Base-by-base conservation (phyloP, 2,797 vertebrate genomes). In the Lacerta bilineata region DNA sequence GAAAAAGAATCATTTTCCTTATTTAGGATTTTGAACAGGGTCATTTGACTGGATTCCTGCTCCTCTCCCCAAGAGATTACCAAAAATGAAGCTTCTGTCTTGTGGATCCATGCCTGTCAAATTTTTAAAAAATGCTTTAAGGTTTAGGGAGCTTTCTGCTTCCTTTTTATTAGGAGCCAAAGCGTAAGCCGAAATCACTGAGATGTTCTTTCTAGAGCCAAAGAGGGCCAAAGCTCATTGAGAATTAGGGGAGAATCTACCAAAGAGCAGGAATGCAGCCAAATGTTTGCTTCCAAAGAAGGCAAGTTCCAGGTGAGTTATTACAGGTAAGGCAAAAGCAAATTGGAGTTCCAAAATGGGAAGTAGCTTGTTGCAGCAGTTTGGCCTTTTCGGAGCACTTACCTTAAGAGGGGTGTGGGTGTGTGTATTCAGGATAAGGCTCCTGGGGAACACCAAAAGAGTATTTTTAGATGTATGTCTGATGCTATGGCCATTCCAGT, bases 141-240 rank as follows among this genome's bases (percentile, higher is more conserved):
- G 83, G 69, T 55, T 85, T 88, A 87, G 89, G 83, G 86, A 87
- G 86, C 83, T 90, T 76, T 66, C 88, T 78, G 36, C n/a, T 89
- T 87, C 76, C 69, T 92, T 55, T 87, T 74, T 81, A 69, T 50
- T n/a, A 69, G 86, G 87, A 92, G 90, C 84, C 68, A 5, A 90
- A 89, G 20, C 77, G 18, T 82, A 71, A 86, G 55, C 91, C 0
- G 1, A 76, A 83, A 66, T 82, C 4, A 88, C 41, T 87, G 80
- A 2, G 59, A 78, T 77, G 88, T 82, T 85, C 64, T 83, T 79
- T 89, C 78, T 89, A 86, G 84, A 86, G 43, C 84, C 72, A 89
- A 88, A 88, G 88, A 81, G 88, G 79, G 78, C 83, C 84, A 89
- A 86, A 89, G 55, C 78, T 85, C 84, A 76, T 69, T 89, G 84